phyloP scores from a whole-genome alignment of 2,888 invertebrate genomes.

The Taphrorychus bicolor region DNA sequence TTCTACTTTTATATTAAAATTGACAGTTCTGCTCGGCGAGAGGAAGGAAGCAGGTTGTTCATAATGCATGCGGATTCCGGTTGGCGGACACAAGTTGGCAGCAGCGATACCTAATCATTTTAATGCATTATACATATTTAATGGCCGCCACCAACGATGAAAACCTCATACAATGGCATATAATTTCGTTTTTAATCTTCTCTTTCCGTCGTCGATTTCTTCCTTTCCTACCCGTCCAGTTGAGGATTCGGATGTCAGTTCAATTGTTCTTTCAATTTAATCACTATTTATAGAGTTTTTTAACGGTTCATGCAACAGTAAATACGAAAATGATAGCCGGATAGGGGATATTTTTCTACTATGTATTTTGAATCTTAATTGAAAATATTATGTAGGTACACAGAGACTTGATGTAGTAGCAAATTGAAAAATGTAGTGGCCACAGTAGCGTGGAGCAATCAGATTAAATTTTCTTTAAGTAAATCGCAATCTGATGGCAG shows the following conservation, averaged over 20 bases:
- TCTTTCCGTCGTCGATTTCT: conserved; percentile 22
- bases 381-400: neutral
- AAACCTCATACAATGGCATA: conserved; percentile 30
- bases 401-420: neutral
- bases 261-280: conserved; percentile 17
- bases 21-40: conserved; percentile 18
- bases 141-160: conserved; percentile 36
- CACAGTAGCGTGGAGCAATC: neutral
- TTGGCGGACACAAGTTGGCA: conserved; percentile 13
- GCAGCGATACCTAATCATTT: conserved; percentile 33
- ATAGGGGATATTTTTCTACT: neutral
- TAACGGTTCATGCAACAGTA: conserved; percentile 7
- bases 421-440: neutral
- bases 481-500: neutral
- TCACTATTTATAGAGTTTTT: conserved; percentile 7
- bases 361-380: neutral
- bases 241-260: neutral
- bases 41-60: conserved; percentile 20
- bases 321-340: neutral
- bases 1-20: conserved; percentile 35
- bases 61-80: conserved; percentile 28
- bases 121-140: conserved; percentile 37
- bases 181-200: conserved; percentile 29
- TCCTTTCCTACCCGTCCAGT: neutral
- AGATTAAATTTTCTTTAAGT: neutral